Evolutionary conservation across 2,888 invertebrate genomes (phyloP), one percentile per base, ranked within the genome.

Genomic region (Protophormia terraenovae): DNA sequence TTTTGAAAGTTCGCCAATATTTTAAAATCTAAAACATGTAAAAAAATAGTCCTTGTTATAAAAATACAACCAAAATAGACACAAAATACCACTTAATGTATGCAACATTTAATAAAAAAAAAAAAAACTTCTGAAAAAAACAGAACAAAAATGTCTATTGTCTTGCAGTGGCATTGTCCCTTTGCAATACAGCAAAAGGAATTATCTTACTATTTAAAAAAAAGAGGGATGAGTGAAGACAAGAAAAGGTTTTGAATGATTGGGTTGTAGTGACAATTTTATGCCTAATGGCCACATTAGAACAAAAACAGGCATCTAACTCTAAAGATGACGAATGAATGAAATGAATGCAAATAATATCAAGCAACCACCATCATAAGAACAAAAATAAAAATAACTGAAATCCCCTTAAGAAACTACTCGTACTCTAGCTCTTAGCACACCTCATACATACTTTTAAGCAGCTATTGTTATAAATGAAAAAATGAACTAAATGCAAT

Each of bases 191-290:
- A 16, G 32, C 53, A 45, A 27, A 71, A 58, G 22, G n/a, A 24
- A 55, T 72, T 32, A 4, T 16, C n/a, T n/a, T n/a, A n/a, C n/a
- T n/a, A n/a, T n/a, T n/a, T n/a, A n/a, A n/a, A n/a, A 32, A 47
- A 62, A 19, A 27, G n/a, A 67, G 66, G 22, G 60, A 22, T 55
- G 76, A 66, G 69, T 32, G 55, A 27, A 29, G 47, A 76, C 22
- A 72, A 71, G 58, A 78, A 71, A 58, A 66, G 47, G 19, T 78
- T 80, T 83, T 76, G 83, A 86, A 83, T 86, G 82, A 86, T 86
- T 86, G 82, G 83, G 83, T 86, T 86, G 78, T 75, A 79, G 78
- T 79, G 86, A 86, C 83, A 83, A 86, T 83, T 83, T 86, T 76
- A 83, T 86, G 83, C 86, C 86, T 86, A 86, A 86, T 86, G 86